Evolutionary conservation across 2,113 vertebrate species (phyloP).

Genomic region (Hippocampus zosterae): DNA sequence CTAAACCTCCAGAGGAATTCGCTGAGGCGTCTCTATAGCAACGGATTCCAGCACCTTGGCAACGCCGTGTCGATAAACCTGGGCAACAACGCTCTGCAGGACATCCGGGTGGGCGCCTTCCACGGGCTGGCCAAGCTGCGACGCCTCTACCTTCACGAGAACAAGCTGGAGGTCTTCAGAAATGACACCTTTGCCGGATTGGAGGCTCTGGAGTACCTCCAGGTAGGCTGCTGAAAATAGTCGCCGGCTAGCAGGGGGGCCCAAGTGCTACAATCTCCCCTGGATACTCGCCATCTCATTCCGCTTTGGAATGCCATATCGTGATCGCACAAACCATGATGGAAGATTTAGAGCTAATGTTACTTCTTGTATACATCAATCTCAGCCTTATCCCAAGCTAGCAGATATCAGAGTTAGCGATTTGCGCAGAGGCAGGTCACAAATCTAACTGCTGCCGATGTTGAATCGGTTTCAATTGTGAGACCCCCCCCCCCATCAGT

Average conservation of each 20-base stretch:
- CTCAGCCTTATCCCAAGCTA: no score
- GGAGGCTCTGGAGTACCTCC: conserved; percentile 96
- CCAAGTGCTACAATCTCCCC: conserved; percentile 12
- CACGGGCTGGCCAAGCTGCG: conserved; percentile 87
- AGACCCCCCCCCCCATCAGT: no score
- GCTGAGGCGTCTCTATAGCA: conserved; percentile 95
- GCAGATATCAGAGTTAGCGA: no score
- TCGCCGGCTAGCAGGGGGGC: conserved; percentile 19
- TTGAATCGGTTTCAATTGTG: background rate
- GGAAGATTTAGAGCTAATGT: no score
- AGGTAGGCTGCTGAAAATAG: conserved; percentile 76
- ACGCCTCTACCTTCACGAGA: conserved; percentile 94
- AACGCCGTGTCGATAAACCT: conserved; percentile 97
- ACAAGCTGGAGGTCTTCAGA: conserved; percentile 95
- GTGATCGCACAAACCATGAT: no score
- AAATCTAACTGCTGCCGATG: background rate
- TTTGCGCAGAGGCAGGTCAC: no score
- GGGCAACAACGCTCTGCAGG: conserved; percentile 97
- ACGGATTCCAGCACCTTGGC: conserved; percentile 95
- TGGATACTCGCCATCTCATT: background rate
- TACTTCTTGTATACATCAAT: no score
- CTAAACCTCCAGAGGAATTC: conserved; percentile 98
- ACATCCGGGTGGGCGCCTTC: conserved; percentile 95
- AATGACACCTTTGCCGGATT: conserved; percentile 95
- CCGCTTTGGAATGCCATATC: no score